Conservation (phyloP, 1,140 invertebrate species). For the Dendroctonus valens region DNA sequence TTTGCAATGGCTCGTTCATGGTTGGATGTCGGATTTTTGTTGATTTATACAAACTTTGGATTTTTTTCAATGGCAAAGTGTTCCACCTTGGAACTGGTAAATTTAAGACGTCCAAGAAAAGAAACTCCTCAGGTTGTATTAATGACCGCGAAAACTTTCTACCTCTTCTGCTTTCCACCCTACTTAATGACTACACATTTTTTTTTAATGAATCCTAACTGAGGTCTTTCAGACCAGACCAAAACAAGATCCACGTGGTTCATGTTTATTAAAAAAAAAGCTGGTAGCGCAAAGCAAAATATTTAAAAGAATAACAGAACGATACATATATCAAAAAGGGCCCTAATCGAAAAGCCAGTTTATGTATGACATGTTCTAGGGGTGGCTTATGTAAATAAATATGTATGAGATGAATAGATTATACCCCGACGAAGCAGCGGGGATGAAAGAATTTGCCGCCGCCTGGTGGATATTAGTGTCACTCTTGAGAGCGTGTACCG, state of each 20-base stretch:
- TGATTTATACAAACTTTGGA: too few species aligned
- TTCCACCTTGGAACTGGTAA: too few species aligned
- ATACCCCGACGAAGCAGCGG: constrained; percentile 21
- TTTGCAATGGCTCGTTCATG: too few species aligned
- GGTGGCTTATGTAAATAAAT: constrained; percentile 33
- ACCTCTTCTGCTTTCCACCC: too few species aligned
- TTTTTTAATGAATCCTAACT: too few species aligned
- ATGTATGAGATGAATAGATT: constrained; percentile 35
- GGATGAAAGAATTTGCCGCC: constrained; percentile 33
- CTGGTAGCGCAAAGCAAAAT: constrained; percentile 7
- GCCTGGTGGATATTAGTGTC: constrained; percentile 31
- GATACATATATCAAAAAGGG: constrained; percentile 14
- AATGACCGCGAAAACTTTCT: too few species aligned
- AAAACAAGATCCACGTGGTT: neutral
- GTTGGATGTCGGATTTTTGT: too few species aligned
- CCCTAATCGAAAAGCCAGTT: constrained; percentile 28
- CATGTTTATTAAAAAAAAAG: constrained; percentile 18
- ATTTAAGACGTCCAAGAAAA: too few species aligned
- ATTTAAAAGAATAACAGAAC: constrained; percentile 11
- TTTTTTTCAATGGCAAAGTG: too few species aligned
- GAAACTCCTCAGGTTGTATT: too few species aligned
- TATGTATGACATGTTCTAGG: constrained; percentile 31
- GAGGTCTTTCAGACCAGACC: too few species aligned
- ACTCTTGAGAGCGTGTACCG: constrained; percentile 24
- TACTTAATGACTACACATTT: too few species aligned